Evolutionary conservation across 2,888 invertebrate species (phyloP).

Genomic region (Ceriagrion tenellum): DNA sequence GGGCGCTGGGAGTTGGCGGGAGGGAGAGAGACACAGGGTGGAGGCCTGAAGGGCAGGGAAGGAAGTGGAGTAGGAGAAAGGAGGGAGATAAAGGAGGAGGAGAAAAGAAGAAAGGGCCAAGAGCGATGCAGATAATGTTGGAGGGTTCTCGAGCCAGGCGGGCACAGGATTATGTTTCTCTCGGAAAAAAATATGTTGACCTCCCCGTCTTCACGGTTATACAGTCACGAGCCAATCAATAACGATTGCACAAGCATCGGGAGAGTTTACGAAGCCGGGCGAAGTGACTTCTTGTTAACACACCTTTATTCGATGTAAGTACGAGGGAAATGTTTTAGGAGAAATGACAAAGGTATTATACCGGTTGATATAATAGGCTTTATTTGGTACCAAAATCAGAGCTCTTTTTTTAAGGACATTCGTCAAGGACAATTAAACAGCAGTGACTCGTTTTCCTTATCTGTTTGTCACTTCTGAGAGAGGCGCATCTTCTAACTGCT

Average conservation of each 20-base stretch:
- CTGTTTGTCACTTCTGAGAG: no score
- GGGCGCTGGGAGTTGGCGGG: background rate
- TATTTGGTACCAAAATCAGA: no score
- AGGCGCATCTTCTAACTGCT: no score
- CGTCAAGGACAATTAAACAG: no score
- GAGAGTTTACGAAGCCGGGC: background rate
- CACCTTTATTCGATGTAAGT: no score
- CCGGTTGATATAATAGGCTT: no score
- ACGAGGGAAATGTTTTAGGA: no score
- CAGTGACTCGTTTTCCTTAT: no score
- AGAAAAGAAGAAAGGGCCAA: background rate
- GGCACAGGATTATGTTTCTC: background rate
- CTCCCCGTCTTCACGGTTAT: background rate
- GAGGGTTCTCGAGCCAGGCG: background rate
- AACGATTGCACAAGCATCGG: background rate
- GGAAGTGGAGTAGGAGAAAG: background rate
- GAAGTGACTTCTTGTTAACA: no score
- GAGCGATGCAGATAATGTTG: background rate
- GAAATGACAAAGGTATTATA: no score
- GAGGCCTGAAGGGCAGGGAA: background rate
- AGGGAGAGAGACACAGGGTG: background rate
- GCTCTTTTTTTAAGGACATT: no score
- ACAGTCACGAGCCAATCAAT: background rate
- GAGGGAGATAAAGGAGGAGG: background rate
- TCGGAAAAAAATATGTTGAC: background rate